Percentiles rank a stretch among this genome's conserved stretches.
Evolutionary conservation across 2,113 vertebrate genomes (phyloP).

Genomic region (Ptychochromis oligacanthus): DNA sequence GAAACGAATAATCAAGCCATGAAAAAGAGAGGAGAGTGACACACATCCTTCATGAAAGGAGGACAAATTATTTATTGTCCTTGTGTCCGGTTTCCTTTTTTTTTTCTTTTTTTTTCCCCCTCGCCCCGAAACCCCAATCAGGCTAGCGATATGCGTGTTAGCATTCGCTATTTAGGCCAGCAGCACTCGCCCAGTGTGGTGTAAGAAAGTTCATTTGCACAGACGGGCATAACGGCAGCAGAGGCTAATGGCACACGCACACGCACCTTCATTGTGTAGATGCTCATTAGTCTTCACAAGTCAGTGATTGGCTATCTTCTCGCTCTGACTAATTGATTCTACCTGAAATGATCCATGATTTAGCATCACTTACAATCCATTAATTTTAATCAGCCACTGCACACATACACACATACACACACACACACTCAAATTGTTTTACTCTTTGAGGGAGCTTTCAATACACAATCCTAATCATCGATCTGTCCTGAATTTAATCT

Average conservation of each 20-base stretch:
- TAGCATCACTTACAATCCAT: conserved; percentile 32
- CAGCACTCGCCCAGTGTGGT: not conserved
- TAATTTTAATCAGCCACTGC: not conserved
- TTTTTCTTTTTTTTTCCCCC: not conserved
- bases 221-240: not conserved
- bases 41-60: conserved; percentile 68
- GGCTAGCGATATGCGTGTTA: conserved; percentile 5
- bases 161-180: conserved; percentile 34
- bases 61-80: conserved; percentile 75
- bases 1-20: conserved; percentile 74
- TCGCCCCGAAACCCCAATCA: conserved; percentile 33
- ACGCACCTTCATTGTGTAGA: conserved; percentile 1
- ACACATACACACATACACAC: not conserved
- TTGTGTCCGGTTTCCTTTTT: conserved; percentile 41
- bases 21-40: conserved; percentile 69
- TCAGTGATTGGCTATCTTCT: not conserved
- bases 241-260: conserved; percentile 7
- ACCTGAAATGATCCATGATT: conserved; percentile 42
- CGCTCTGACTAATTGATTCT: conserved; percentile 41
- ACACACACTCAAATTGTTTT: not conserved
- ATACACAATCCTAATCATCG: not conserved
- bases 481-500: not conserved
- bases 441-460: not conserved
- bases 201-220: conserved; percentile 28
- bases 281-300: conserved; percentile 38